A percentile compares a stretch with the other conserved stretches of the same genome.
Conservation (phyloP, 2,113 vertebrate species). For the Lonchura striata region DNA sequence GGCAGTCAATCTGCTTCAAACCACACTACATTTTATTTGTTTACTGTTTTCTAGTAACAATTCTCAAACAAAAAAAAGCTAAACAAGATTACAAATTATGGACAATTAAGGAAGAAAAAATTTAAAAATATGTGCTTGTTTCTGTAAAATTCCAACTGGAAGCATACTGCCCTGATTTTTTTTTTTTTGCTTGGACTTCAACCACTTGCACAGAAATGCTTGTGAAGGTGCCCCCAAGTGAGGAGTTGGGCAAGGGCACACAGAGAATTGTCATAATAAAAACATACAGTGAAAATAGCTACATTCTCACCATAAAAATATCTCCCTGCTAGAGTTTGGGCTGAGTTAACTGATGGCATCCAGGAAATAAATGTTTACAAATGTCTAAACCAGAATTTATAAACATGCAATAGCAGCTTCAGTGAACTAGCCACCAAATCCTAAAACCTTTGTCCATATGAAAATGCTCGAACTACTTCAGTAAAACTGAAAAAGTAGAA, state of each 20-base stretch:
- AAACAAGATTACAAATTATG: conserved; percentile 36
- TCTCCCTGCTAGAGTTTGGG: not conserved
- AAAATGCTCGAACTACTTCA: not conserved
- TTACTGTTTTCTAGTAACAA: conserved; percentile 51
- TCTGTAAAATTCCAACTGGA: conserved; percentile 4
- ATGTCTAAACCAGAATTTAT: not conserved
- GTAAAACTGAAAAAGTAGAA: not conserved
- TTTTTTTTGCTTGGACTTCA: not conserved
- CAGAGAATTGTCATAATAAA: not conserved
- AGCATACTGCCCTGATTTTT: not conserved
- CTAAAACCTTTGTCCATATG: not conserved
- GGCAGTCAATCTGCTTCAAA: conserved; percentile 31
- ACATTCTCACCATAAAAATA: not conserved
- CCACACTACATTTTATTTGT: not conserved
- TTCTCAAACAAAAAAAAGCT: conserved; percentile 47
- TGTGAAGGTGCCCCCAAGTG: not conserved
- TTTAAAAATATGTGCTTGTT: conserved; percentile 24
- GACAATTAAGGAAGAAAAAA: not conserved
- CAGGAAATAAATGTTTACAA: conserved; percentile 3
- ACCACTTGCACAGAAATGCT: not conserved
- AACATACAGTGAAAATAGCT: not conserved
- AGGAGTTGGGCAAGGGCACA: not conserved
- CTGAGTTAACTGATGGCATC: not conserved
- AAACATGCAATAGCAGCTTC: not conserved
- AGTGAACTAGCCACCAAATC: not conserved